phyloP scores from a whole-genome alignment of 2,797 vertebrate genomes.

The Microctenopoma lineatum region DNA sequence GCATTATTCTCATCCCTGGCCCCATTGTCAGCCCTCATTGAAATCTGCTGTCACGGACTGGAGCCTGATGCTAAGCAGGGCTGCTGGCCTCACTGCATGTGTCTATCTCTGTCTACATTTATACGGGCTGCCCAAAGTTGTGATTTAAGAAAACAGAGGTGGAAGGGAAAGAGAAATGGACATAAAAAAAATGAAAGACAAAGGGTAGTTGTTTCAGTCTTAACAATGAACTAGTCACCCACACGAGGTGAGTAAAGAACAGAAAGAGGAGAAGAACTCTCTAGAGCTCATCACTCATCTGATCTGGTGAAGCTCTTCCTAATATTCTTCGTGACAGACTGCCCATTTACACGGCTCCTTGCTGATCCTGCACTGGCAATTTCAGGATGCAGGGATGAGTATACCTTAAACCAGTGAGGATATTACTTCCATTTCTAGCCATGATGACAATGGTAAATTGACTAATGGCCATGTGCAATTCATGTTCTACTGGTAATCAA shows the following conservation, averaged over 20 bases:
- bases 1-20: conserved; percentile 85
- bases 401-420: conserved; percentile 58
- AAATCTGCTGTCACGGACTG: conserved; percentile 82
- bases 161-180: conserved; percentile 49
- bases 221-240: conserved; percentile 71
- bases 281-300: conserved; percentile 82
- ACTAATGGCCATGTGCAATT: conserved; percentile 33
- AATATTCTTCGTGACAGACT: conserved; percentile 84
- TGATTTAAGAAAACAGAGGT: conserved; percentile 69
- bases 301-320: conserved; percentile 72
- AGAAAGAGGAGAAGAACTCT: conserved; percentile 54
- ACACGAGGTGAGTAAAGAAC: conserved; percentile 58
- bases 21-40: conserved; percentile 85
- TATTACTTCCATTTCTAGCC: conserved; percentile 54
- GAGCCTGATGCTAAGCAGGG: conserved; percentile 78
- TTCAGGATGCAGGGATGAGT: conserved; percentile 59
- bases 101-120: conserved; percentile 79
- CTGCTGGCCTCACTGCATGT: conserved; percentile 78
- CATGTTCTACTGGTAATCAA: conserved; percentile 11
- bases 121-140: conserved; percentile 63
- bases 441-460: conserved; percentile 17
- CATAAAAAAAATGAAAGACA: conserved; percentile 26
- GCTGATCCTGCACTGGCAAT: conserved; percentile 74
- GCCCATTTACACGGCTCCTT: conserved; percentile 77
- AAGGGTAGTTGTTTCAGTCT: conserved; percentile 68